Evolutionary conservation across 2,888 invertebrate genomes (phyloP), one percentile per base, ranked within the genome.

Genomic region (Geotrupes spiniger): DNA sequence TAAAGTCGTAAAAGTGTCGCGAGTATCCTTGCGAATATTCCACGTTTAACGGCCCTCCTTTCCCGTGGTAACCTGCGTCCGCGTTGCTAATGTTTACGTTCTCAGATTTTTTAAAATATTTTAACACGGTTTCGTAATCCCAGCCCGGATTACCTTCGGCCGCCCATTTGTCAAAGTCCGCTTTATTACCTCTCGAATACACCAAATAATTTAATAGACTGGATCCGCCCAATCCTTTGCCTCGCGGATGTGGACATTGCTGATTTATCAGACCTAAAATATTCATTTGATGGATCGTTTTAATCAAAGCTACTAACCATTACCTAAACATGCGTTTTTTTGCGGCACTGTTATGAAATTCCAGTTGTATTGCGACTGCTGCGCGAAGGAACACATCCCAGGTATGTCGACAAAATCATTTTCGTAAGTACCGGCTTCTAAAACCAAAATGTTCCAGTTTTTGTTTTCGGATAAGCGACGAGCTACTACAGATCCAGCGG

Each of bases 171-270:
- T 92, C 85, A 65, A 85, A 92, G 72, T 92, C 91, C 33, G 74
- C 74, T 1, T 82, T 81, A 61, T 89, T 83, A 0, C 89, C 90
- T 21, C 92, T 76, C 0, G 85, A 81, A 64, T 91, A 90, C 1
- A 87, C 75, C 87, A 91, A 87, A 61, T 82, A 88, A 70, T 91
- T 90, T 2, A 88, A 82, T 4, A 88, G 82, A 25, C 87, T 87
- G 2, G 84, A 82, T 0, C 91, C 91, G 0, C 92, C 91, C 15
- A 89, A 66, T 1, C 85, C 87, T 62, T 83, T 84, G 0, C 90
- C 90, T 38, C 84, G 77, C 0, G 87, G 85, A 80, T 48, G 28
- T 6, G 29, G 36, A 38, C 38, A 38, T 38, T 11, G 5, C 10
- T 17, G 12, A 16, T 38, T 15, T 9, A 38, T n/a, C 38, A 38